These are phyloP conservation scores for Pocillopora meandrina DNA, from an alignment of 92 coral and sea anemone species.

Conservation along the genomic window DNA sequence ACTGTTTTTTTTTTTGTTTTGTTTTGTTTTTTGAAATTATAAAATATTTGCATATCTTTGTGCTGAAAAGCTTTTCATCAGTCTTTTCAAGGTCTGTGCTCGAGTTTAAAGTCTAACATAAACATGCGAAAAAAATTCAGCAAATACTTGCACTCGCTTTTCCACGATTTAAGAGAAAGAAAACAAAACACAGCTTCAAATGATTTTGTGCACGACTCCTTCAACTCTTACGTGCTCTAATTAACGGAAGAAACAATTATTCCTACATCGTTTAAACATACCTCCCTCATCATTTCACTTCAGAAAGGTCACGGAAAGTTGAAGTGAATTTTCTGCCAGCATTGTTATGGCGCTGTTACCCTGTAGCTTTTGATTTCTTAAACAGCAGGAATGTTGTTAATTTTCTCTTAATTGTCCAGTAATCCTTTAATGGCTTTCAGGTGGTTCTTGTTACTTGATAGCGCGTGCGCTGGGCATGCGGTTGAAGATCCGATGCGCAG, in stretches of 20 bases:
- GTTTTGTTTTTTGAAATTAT: not conserved
- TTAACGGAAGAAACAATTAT: not conserved
- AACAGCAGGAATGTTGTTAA: not conserved
- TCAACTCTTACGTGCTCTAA: not conserved
- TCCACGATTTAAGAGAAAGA: too few species aligned
- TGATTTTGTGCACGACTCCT: too few species aligned
- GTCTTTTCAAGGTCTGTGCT: not conserved
- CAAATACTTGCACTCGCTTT: not conserved
- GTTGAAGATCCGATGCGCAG: too few species aligned
- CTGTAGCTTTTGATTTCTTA: conserved; percentile 2
- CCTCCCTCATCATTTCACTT: too few species aligned
- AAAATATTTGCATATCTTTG: not conserved
- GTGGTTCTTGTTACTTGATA: not conserved
- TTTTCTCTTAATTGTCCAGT: not conserved
- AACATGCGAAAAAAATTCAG: not conserved
- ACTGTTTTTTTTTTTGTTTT: not conserved
- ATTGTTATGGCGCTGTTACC: conserved; percentile 5
- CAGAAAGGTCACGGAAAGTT: not conserved
- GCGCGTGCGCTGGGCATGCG: not conserved
- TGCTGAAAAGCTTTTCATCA: not conserved
- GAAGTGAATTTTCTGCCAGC: not conserved
- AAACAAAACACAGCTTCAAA: too few species aligned
- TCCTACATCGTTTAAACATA: not conserved
- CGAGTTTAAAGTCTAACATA: not conserved
- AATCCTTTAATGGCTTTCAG: conserved; percentile 5